Evolutionary conservation across 2,113 vertebrate genomes (phyloP), one percentile per base, ranked within the genome.

Genomic region (Camelus bactrianus): DNA sequence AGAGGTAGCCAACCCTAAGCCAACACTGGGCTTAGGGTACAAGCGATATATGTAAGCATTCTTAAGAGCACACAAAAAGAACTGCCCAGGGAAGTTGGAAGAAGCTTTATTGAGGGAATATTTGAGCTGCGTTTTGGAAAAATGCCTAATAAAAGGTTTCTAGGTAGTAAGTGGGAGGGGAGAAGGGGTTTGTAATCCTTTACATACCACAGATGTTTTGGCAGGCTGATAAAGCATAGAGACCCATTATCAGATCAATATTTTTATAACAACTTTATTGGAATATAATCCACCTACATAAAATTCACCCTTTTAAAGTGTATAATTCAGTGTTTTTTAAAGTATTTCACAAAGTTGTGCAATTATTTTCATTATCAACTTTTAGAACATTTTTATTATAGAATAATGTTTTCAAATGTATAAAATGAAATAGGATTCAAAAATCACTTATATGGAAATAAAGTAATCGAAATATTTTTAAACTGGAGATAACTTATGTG

Each of bases 81-180:
- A 46, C 46, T 54, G 24, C 52, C 48, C 65, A 24, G 22, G 20
- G 24, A 48, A 62, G 28, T 2, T 70, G 24, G 42, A 76, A 81
- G 42, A 72, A n/a, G 62, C 7, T 94, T 94, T 73, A 56, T 11
- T 67, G 67, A 82, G 35, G 58, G 19, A 35, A 81, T 76, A 54
- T 38, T 58, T 52, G 8, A 88, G 28, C 32, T 48, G 14, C 4
- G n/a, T 75, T 88, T 69, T 82, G 14, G 69, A 22, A 83, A 94
- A 89, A 75, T 88, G n/a, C 87, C 20, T 81, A 65, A 82, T 20
- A 62, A 82, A 56, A 73, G 52, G n/a, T 96, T 94, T 94, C 54
- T 24, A 69, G 42, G 69, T 58, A 82, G n/a, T 58, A 87, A 76
- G 0, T 58, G 13, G 16, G 22, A 9, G 22, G 10, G 50, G 8